phyloP scores from a whole-genome alignment of 2,113 vertebrate species.

The Micronycteris hirsuta region DNA sequence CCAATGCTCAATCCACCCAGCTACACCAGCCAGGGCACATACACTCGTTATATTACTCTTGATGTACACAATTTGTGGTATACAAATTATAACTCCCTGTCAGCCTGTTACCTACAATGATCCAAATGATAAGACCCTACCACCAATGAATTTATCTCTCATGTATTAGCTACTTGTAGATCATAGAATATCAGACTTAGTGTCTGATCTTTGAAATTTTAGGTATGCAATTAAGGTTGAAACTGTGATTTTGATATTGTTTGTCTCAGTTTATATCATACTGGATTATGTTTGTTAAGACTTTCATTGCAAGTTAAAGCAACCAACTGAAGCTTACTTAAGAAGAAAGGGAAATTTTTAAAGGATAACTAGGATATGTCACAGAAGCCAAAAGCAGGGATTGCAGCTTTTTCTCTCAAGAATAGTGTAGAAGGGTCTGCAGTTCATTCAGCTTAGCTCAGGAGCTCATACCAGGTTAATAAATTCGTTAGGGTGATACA shows the following conservation, averaged over 20 bases:
- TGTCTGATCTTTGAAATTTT: background rate
- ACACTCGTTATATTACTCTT: too few relatives aligned
- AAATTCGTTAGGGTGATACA: background rate
- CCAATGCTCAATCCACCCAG: too few relatives aligned
- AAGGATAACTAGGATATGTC: background rate
- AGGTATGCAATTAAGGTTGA: background rate
- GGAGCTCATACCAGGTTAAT: background rate
- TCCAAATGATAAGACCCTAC: background rate
- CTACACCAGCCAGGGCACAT: too few relatives aligned
- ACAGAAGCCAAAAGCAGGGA: background rate
- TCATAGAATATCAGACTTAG: background rate
- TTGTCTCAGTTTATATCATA: background rate
- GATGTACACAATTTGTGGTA: background rate
- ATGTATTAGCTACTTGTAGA: background rate
- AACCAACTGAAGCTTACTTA: background rate
- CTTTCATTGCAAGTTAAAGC: background rate
- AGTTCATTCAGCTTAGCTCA: background rate
- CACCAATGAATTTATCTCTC: background rate
- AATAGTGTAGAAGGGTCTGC: background rate
- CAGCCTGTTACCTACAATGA: background rate
- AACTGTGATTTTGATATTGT: constrained; percentile 2
- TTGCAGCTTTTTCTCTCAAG: background rate
- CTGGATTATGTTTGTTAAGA: constrained; percentile 22
- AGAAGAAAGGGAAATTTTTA: background rate
- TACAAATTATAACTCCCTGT: background rate